phyloP scores from a whole-genome alignment of 1,140 invertebrate species.

The Phymorhynchus buccinoides region DNA sequence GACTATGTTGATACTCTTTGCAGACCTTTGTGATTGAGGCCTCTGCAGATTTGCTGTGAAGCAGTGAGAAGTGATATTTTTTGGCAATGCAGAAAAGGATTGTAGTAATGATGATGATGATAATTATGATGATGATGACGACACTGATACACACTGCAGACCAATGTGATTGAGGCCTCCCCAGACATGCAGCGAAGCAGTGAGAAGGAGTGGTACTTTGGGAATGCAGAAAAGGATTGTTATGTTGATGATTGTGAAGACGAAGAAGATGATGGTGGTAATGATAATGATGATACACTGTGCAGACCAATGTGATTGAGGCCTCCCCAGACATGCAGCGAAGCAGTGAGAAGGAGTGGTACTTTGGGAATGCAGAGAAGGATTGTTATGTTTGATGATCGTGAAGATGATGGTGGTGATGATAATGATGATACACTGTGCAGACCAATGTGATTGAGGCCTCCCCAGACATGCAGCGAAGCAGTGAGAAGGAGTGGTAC shows the following conservation, averaged over 20 bases:
- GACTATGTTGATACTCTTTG: no score
- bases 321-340: slow-evolving; percentile 78
- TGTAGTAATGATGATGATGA: no score
- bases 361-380: slow-evolving; percentile 89
- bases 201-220: slow-evolving; percentile 94
- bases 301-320: slow-evolving; percentile 97
- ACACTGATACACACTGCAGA: no score
- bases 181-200: slow-evolving; percentile 77
- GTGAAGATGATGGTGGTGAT: no score
- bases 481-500: slow-evolving; percentile 91
- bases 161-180: slow-evolving; percentile 94
- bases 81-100: slow-evolving; percentile 85
- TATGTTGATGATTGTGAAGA: slow-evolving; percentile 91
- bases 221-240: slow-evolving; percentile 85
- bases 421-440: no score
- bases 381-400: no score
- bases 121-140: no score
- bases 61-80: slow-evolving; percentile 93
- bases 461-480: slow-evolving; percentile 77
- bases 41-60: slow-evolving; percentile 77
- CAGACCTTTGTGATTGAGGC: no score
- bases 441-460: slow-evolving; percentile 97
- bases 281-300: no score
- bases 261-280: slow-evolving; percentile 83
- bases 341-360: slow-evolving; percentile 89